Percentiles rank a stretch among this genome's conserved stretches.
phyloP scores from a whole-genome alignment of 23 tunicate genomes.

The Trididemnum clinides region DNA sequence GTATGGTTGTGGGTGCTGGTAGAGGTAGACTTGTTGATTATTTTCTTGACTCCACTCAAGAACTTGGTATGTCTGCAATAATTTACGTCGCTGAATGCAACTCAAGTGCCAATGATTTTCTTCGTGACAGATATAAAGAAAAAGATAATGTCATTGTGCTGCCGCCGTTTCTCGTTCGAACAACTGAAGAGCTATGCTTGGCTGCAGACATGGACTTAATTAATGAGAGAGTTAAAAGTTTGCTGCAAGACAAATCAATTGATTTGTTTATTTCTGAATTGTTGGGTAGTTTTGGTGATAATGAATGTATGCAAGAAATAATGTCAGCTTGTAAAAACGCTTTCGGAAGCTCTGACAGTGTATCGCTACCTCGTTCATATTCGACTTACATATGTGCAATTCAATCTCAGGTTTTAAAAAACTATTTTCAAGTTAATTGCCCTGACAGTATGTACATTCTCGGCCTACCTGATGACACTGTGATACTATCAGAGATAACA shows the following conservation, averaged over 20 bases:
- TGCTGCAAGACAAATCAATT: conserved; percentile 25
- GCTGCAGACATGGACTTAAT: neutral
- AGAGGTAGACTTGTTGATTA: conserved; percentile 84
- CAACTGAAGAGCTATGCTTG: conserved; percentile 30
- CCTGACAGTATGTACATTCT: conserved; percentile 35
- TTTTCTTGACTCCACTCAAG: conserved; percentile 46
- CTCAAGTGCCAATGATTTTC: neutral
- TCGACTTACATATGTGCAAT: conserved; percentile 50
- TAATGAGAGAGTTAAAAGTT: neutral
- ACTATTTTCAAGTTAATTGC: conserved; percentile 38
- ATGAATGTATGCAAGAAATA: conserved; percentile 78
- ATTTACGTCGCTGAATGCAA: conserved; percentile 74
- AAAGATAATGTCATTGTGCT: conserved; percentile 29
- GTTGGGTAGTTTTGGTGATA: conserved; percentile 86
- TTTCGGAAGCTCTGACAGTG: conserved; percentile 29
- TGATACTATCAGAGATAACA: conserved; percentile 10
- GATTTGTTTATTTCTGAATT: conserved; percentile 72
- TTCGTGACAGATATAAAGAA: conserved; percentile 36
- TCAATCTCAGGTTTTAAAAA: conserved; percentile 15
- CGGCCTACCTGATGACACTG: conserved; percentile 68
- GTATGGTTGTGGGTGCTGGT: conserved; percentile 81
- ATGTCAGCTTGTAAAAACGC: conserved; percentile 17
- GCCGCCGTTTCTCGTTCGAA: conserved; percentile 41
- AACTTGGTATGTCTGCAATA: conserved; percentile 8
- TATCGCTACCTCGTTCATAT: conserved; percentile 60